Evolutionary conservation across 2,113 vertebrate genomes (phyloP), one percentile per base, ranked within the genome.

Genomic region (Tragulus kanchil): DNA sequence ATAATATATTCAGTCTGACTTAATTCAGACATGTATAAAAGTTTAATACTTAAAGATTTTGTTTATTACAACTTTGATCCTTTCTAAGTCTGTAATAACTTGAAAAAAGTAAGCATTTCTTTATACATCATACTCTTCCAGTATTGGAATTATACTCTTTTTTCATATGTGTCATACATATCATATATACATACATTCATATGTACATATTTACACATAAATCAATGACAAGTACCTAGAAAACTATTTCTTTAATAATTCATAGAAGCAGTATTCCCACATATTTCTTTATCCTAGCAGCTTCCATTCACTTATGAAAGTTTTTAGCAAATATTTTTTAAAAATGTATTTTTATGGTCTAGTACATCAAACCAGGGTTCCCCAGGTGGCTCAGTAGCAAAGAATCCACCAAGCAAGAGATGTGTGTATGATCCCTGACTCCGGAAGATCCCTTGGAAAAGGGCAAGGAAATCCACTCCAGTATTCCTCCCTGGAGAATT

Each of bases 161-260:
- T 36, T 62, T 82, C 48, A 10, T 52, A 50, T 73, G 58, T 81
- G 3, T 56, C 54, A 65, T 50, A 59, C 28, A 7, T 21, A 31
- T 26, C 15, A 28, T 79, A 52, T 73, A 45, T 59, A 67, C 16
- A 17, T 67, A 56, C 31, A 17, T 67, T 48, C 31, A n/a, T 85
- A 14, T 5, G 59, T 54, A 52, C 48, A 5, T 54, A 7, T 77
- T 1, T 28, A 48, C 64, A 36, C 61, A 42, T 8, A 56, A 77
- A 71, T 83, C 31, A 69, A 48, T 52, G 67, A 36, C 45, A 62
- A 25, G 4, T 52, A 73, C 31, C 31, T 67, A 86, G 85, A 89
- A 97, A 97, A 95, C 26, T 42, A 92, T 92, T 93, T 91, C 23
- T 92, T 67, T 69, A 89, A 67, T 42, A 8, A 82, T 69, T 77